Base-by-base conservation (phyloP, 64 coral and sea anemone genomes). In the Stylophora pistillata region DNA sequence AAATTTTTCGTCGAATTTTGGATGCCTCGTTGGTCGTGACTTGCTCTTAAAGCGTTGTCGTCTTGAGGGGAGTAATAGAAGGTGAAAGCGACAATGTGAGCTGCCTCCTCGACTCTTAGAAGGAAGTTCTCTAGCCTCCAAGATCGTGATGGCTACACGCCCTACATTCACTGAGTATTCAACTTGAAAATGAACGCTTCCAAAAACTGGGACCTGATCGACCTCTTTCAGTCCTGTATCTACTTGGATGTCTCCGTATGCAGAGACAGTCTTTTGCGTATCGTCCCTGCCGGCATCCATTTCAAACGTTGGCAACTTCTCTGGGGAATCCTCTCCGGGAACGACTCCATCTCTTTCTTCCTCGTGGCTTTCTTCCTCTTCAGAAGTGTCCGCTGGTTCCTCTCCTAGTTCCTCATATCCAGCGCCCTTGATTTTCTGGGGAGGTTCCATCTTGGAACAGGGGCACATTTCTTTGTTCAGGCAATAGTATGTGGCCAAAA, bases 1-100 rank as follows among this genome's bases (percentile, higher is more conserved):
- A 73, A 93, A 97, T 26, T 84, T 97, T 69, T 97, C 95, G 55
- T 93, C 74, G 86, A 93, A 97, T 18, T 47, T 88, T 20, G 95
- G 91, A n/a, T 90, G 79, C n/a, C 75, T 71, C 17, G 92, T 92
- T 29, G 87, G 30, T 17, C 87, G 83, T 27, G 90, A 58, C 70
- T 97, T 97, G 16, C 91, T 97, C 58, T 97, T 97, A 20, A 93
- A 97, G 56, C 95, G 88, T 47, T 97, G 95, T 55, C 71, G 93
- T 23, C 86, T 93, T 15, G 78, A 82, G 7, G 95, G 95, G 0
- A 97, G 72, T 5, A 93, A 76, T 60, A 93, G 29, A 16, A 89
- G 91, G 58, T 97, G 95, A 25, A 97, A 92, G 5, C 76, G 73
- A n/a, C 85, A 91, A 9, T 97, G 91, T 4, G 81, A 85, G 21